These are phyloP conservation scores for Stegana nigrithorax DNA, from an alignment of 2,888 invertebrate species.

Conservation along the genomic window DNA sequence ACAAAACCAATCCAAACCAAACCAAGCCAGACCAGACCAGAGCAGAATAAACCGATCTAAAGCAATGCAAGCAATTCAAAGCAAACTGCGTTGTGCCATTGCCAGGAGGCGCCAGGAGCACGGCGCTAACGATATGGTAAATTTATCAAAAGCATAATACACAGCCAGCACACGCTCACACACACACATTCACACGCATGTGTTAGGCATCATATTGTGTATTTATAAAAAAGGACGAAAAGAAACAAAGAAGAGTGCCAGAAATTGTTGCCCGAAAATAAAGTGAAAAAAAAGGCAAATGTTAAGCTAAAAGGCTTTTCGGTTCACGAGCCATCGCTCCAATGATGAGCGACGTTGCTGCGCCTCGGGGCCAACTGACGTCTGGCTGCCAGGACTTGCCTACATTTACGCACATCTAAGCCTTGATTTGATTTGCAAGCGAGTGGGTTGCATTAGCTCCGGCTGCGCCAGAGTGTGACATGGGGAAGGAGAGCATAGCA, in stretches of 20 bases:
- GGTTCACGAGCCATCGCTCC: conserved; percentile 36
- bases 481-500: too few relatives aligned
- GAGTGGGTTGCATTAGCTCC: too few relatives aligned
- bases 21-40: too few relatives aligned
- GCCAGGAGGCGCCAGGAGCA: conserved; percentile 47
- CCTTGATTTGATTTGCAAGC: too few relatives aligned
- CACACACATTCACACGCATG: too few relatives aligned
- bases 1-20: conserved; percentile 11
- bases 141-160: conserved; percentile 58
- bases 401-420: not conserved
- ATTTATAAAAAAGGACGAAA: conserved; percentile 22
- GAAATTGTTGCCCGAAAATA: not conserved
- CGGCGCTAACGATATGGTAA: conserved; percentile 60
- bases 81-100: too few relatives aligned
- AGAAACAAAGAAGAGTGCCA: not conserved
- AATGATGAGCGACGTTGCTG: conserved; percentile 1
- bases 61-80: too few relatives aligned
- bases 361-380: not conserved
- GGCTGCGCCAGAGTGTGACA: too few relatives aligned
- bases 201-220: conserved; percentile 40
- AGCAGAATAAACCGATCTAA: too few relatives aligned
- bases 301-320: conserved; percentile 52
- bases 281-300: conserved; percentile 51
- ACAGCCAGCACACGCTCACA: too few relatives aligned
- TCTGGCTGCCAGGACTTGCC: not conserved